phyloP scores from a whole-genome alignment of 2,888 invertebrate species.

The Sarcophaga subvicina region DNA sequence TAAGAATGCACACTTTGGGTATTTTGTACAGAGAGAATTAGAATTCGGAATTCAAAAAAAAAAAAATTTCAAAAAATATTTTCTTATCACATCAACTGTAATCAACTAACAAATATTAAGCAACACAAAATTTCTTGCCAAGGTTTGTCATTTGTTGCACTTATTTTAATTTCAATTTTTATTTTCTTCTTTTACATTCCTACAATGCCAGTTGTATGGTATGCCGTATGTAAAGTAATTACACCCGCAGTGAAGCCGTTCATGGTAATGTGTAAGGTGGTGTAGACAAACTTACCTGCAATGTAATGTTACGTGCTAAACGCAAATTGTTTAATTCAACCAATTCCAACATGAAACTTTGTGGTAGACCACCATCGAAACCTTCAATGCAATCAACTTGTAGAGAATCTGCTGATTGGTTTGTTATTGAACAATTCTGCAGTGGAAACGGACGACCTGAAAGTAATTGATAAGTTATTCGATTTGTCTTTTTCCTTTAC shows the following conservation, averaged over 20 bases:
- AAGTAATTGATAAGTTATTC: constrained; percentile 44
- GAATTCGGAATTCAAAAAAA: too few species aligned
- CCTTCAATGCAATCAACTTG: constrained; percentile 94
- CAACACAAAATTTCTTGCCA: neutral
- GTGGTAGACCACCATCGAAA: constrained; percentile 93
- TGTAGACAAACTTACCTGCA: constrained; percentile 76
- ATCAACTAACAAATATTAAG: constrained; percentile 40
- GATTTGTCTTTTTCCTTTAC: neutral
- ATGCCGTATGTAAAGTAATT: neutral
- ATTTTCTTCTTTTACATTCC: too few species aligned
- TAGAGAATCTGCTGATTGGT: constrained; percentile 92
- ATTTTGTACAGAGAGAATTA: too few species aligned
- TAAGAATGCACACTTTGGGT: too few species aligned
- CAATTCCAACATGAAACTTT: constrained; percentile 92
- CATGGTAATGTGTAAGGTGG: neutral
- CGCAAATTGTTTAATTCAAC: constrained; percentile 87
- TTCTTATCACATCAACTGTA: constrained; percentile 29
- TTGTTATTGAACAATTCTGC: constrained; percentile 93
- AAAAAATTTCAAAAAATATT: constrained; percentile 3
- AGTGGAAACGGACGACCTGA: constrained; percentile 93
- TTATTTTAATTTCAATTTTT: neutral
- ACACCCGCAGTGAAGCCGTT: neutral
- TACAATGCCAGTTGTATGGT: neutral
- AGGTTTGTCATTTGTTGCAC: neutral
- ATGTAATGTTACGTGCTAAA: constrained; percentile 81